These are phyloP conservation scores for Alligator sinensis DNA, from an alignment of 2,113 vertebrate species.

Conservation along the genomic window DNA sequence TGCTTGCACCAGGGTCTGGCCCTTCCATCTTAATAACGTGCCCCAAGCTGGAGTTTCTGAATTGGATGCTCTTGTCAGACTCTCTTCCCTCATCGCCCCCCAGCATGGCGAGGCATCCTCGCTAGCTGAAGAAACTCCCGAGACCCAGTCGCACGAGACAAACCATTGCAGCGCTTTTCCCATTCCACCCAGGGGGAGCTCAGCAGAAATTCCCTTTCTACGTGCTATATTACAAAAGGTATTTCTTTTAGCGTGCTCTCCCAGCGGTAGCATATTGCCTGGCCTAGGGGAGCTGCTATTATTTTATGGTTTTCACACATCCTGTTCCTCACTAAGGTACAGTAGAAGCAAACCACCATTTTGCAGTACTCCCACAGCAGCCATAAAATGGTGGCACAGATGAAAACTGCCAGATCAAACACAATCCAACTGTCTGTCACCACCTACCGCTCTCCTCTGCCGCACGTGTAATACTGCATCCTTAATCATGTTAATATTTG, in stretches of 20 bases:
- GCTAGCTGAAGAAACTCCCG: constrained; percentile 57
- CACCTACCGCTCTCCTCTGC: constrained; percentile 67
- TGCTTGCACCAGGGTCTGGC: neutral
- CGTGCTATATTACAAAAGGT: neutral
- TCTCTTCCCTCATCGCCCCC: too few relatives aligned
- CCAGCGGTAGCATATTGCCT: neutral
- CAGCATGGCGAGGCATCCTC: accelerated
- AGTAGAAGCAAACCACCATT: constrained; percentile 63
- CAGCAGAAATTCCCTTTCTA: constrained; percentile 25
- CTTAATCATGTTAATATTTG: constrained; percentile 72
- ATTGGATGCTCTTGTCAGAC: neutral
- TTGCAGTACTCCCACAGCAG: constrained; percentile 68
- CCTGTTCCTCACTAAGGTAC: neutral
- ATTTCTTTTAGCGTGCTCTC: neutral
- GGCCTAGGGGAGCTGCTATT: neutral
- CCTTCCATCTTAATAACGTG: neutral
- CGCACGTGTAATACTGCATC: constrained; percentile 62
- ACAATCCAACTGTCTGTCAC: constrained; percentile 56
- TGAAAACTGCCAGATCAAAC: constrained; percentile 74
- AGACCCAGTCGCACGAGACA: constrained; percentile 53
- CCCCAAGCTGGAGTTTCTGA: neutral
- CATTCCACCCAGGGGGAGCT: accelerated
- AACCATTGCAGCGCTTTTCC: constrained; percentile 5
- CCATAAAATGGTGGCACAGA: constrained; percentile 72
- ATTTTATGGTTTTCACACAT: constrained; percentile 5